Percentiles rank a stretch among this genome's conserved stretches.
phyloP scores from a whole-genome alignment of 2,113 vertebrate genomes.

The Psittacus erithacus region DNA sequence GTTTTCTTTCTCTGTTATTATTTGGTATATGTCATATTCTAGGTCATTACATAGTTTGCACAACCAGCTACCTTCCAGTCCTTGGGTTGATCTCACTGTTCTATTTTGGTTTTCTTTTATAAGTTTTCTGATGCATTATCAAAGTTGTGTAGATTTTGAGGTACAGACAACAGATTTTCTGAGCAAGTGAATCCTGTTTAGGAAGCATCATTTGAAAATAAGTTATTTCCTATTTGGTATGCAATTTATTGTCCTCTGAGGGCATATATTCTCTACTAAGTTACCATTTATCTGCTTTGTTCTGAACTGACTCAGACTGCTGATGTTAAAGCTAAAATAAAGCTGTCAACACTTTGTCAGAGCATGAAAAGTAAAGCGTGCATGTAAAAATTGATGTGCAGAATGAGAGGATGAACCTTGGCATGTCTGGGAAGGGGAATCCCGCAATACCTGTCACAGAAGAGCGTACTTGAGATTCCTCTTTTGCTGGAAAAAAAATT shows the following conservation, averaged over 20 bases:
- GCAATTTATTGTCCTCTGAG: slow-evolving; percentile 30
- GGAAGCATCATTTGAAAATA: not conserved
- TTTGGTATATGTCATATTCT: not conserved
- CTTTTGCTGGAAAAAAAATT: not conserved
- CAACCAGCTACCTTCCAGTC: not conserved
- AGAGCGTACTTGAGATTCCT: not conserved
- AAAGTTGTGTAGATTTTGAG: not conserved
- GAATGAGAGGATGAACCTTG: not conserved
- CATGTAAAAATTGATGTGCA: not conserved
- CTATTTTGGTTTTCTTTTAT: not conserved
- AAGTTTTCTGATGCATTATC: not conserved
- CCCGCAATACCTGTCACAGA: not conserved
- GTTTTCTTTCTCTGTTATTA: not conserved
- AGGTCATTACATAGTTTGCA: not conserved
- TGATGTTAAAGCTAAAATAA: slow-evolving; percentile 44
- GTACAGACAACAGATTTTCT: not conserved
- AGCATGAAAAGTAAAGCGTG: not conserved
- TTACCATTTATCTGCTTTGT: slow-evolving; percentile 26
- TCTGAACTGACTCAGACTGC: not conserved
- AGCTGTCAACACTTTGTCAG: slow-evolving; percentile 43
- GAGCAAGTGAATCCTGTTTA: not conserved
- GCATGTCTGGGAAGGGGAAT: not conserved
- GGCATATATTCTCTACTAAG: slow-evolving; percentile 8
- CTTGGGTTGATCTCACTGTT: not conserved
- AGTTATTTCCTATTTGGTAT: not conserved